These are phyloP conservation scores for Athalia rosae DNA, from an alignment of 2,888 invertebrate species.

Conservation along the genomic window DNA sequence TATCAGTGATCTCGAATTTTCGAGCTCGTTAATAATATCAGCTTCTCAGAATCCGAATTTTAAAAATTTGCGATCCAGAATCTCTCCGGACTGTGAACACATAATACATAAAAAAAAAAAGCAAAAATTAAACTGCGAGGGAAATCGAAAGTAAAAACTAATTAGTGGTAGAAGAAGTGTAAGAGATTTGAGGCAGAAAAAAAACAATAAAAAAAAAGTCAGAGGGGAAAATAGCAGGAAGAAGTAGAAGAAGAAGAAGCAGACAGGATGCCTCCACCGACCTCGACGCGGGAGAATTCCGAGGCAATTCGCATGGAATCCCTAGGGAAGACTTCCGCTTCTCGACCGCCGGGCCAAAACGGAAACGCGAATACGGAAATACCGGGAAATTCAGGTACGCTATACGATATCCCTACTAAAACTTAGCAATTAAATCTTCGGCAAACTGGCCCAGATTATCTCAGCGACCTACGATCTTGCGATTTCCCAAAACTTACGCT, in stretches of 20 bases:
- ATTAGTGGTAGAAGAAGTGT: too few relatives aligned
- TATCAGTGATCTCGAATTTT: too few relatives aligned
- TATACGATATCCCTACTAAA: not conserved
- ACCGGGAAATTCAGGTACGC: slow-evolving; percentile 57
- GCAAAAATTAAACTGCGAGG: not conserved
- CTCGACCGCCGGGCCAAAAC: slow-evolving; percentile 68
- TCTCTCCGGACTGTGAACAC: not conserved
- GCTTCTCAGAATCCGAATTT: not conserved
- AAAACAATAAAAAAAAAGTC: not conserved
- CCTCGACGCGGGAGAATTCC: slow-evolving; percentile 65
- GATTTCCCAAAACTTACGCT: not conserved
- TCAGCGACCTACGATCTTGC: not conserved
- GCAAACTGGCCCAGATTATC: not conserved
- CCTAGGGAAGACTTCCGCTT: slow-evolving; percentile 65
- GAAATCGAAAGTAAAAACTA: too few relatives aligned
- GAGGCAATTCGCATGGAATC: slow-evolving; percentile 71
- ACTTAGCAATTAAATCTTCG: not conserved
- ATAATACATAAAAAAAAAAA: not conserved
- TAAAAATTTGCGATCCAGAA: not conserved
- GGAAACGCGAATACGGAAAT: slow-evolving; percentile 69
- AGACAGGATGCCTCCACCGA: slow-evolving; percentile 55
- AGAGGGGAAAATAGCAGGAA: not conserved
- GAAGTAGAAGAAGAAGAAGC: not conserved
- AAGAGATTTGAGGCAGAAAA: slow-evolving; percentile 35
- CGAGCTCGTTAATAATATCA: too few relatives aligned